Percentiles rank a stretch among this genome's conserved stretches.
Evolutionary conservation across 2,113 vertebrate genomes (phyloP).

Genomic region (Chiloscyllium plagiosum): DNA sequence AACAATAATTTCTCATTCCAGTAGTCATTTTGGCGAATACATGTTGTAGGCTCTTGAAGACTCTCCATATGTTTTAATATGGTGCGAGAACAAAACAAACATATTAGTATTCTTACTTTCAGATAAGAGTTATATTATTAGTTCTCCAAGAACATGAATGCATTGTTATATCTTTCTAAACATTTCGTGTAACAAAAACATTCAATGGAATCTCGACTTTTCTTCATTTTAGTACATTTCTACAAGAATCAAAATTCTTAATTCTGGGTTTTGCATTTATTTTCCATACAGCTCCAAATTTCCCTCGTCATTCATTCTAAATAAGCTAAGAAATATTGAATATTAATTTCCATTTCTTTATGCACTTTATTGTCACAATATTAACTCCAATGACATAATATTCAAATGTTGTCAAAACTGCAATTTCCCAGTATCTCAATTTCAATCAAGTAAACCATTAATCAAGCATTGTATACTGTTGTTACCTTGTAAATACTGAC

Average conservation of each 20-base stretch:
- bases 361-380: neutral
- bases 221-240: neutral
- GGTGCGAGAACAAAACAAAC: neutral
- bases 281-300: neutral
- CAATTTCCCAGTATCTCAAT: neutral
- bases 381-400: neutral
- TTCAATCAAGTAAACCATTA: neutral
- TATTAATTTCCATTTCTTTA: neutral
- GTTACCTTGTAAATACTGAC: slow-evolving; percentile 98
- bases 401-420: neutral
- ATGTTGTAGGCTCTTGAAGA: neutral
- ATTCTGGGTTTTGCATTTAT: neutral
- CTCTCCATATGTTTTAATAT: neutral
- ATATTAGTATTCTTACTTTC: neutral
- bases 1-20: neutral
- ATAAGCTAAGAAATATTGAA: neutral
- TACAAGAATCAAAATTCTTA: neutral
- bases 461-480: neutral
- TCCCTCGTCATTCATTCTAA: neutral
- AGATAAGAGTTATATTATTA: neutral
- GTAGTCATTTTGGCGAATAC: neutral
- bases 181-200: neutral
- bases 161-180: neutral
- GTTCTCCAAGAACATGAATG: neutral
- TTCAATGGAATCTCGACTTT: neutral